These are phyloP conservation scores for Monopterus albus DNA, from an alignment of 2,113 vertebrate species.

Conservation along the genomic window DNA sequence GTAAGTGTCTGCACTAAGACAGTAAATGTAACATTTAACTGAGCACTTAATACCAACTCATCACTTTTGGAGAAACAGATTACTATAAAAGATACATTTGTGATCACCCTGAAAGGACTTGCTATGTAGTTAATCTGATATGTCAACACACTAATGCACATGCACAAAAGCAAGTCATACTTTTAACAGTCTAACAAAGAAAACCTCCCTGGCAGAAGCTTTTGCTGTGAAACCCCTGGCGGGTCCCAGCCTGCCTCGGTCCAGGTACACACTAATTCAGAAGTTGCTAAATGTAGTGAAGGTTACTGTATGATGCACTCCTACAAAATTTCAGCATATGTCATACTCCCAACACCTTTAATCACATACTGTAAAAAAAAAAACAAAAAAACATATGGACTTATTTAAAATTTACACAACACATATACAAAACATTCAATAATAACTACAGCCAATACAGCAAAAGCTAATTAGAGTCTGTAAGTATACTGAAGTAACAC, in stretches of 20 bases:
- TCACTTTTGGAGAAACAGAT: too few relatives aligned
- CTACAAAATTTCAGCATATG: slow-evolving; percentile 11
- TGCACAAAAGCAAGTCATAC: background rate
- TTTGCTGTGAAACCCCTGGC: background rate
- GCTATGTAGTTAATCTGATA: too few relatives aligned
- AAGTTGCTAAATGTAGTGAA: background rate
- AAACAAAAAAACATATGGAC: too few relatives aligned
- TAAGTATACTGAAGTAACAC: background rate
- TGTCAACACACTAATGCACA: slow-evolving; percentile 4
- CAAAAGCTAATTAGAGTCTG: background rate
- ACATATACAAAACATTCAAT: too few relatives aligned
- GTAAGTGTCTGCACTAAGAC: too few relatives aligned
- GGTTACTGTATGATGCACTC: slow-evolving; percentile 2
- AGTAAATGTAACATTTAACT: too few relatives aligned
- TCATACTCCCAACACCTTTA: background rate
- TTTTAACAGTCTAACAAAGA: background rate
- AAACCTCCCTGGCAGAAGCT: background rate
- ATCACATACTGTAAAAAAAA: background rate
- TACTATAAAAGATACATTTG: too few relatives aligned
- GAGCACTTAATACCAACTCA: too few relatives aligned
- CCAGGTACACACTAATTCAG: background rate
- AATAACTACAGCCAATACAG: too few relatives aligned
- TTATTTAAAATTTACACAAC: background rate
- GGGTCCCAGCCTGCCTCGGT: slow-evolving; percentile 13
- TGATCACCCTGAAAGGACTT: too few relatives aligned